Evolutionary conservation across 2,113 vertebrate genomes (phyloP).

Genomic region (Scomber colias): DNA sequence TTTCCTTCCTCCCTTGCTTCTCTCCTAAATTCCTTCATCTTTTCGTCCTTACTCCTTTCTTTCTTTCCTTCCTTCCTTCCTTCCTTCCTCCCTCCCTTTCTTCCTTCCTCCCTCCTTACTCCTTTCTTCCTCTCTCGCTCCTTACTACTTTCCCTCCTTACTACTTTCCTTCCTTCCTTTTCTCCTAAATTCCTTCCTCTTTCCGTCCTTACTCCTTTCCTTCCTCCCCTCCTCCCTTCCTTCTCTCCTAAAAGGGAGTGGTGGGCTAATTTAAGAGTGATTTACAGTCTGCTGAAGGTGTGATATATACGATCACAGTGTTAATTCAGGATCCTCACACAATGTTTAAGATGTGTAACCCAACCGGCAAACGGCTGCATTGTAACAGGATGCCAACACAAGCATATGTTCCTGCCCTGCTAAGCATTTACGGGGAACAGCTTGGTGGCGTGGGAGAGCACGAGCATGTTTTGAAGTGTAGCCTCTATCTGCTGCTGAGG

Average conservation of each 20-base stretch:
- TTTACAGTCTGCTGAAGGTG: conserved; percentile 67
- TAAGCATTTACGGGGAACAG: conserved; percentile 27
- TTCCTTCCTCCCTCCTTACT: no score
- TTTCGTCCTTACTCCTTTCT: no score
- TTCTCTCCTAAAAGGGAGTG: not conserved
- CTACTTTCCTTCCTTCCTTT: no score
- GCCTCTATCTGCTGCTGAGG: conserved; percentile 1
- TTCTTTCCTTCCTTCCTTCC: no score
- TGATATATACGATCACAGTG: conserved; percentile 50
- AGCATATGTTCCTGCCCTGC: conserved; percentile 40
- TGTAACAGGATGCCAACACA: conserved; percentile 46
- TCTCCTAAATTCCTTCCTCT: no score
- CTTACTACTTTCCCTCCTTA: no score
- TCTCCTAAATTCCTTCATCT: no score
- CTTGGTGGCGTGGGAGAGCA: conserved; percentile 9
- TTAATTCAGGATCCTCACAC: conserved; percentile 42
- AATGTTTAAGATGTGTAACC: conserved; percentile 53
- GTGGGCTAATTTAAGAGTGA: conserved; percentile 66
- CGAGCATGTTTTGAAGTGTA: not conserved
- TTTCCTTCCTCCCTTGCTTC: no score
- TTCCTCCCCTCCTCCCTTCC: no score
- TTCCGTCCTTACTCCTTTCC: no score
- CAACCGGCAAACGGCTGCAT: conserved; percentile 39
- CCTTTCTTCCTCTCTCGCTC: no score
- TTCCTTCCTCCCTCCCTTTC: no score